A percentile compares a stretch with the other conserved stretches of the same genome.
phyloP scores from a whole-genome alignment of 2,113 vertebrate genomes.

The Ibidorhyncha struthersii region DNA sequence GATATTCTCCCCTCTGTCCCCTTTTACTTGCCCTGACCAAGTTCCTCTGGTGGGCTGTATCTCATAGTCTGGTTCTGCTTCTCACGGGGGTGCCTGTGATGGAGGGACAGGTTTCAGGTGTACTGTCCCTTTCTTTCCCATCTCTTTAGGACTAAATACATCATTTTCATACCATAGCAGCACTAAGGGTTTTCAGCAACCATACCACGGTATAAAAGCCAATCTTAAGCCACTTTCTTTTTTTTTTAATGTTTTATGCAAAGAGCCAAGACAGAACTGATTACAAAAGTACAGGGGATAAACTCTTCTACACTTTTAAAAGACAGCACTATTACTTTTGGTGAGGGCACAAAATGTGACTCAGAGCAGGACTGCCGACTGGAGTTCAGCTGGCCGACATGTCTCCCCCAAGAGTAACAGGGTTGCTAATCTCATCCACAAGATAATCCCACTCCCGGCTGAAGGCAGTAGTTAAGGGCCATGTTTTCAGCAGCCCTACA shows the following conservation, averaged over 20 bases:
- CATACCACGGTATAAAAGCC: neutral
- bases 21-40: neutral
- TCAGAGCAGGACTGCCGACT: neutral
- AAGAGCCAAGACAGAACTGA: neutral
- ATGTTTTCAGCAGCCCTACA: neutral
- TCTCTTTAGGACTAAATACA: neutral
- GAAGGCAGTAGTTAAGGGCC: neutral
- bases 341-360: neutral
- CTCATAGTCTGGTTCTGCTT: neutral
- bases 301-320: neutral
- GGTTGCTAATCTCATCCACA: neutral
- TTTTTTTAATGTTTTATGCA: neutral
- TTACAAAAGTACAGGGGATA: neutral
- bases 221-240: neutral
- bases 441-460: neutral
- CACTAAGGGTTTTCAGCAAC: neutral
- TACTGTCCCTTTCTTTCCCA: neutral
- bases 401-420: neutral
- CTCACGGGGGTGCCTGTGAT: neutral
- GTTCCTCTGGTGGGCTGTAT: neutral
- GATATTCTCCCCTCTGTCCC: neutral
- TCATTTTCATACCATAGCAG: neutral
- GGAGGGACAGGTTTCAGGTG: neutral
- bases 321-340: neutral
- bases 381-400: neutral